phyloP scores from a whole-genome alignment of 1,140 invertebrate species.

The Gryllus bimaculatus region DNA sequence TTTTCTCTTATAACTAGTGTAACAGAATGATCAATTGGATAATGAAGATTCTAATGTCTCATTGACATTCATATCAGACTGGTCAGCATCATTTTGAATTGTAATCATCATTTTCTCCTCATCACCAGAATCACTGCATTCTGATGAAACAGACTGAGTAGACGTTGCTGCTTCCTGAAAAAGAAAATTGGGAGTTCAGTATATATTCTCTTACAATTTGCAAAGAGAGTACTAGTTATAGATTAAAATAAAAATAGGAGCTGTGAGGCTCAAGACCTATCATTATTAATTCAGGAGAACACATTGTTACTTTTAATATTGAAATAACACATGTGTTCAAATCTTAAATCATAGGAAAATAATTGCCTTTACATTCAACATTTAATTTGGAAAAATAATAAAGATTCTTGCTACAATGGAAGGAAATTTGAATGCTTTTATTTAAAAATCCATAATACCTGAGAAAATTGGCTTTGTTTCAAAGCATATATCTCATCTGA shows the following conservation, averaged over 20 bases:
- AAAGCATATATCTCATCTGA: slow-evolving; percentile 15
- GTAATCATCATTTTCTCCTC: slow-evolving; percentile 56
- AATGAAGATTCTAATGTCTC: slow-evolving; percentile 24
- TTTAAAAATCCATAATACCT: slow-evolving; percentile 6
- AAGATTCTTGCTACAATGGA: too few species aligned
- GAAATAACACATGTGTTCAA: too few species aligned
- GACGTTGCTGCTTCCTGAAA: slow-evolving; percentile 47
- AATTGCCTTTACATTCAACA: too few species aligned
- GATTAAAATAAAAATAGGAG: not conserved
- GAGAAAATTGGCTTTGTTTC: slow-evolving; percentile 19
- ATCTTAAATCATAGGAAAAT: too few species aligned
- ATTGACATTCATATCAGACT: slow-evolving; percentile 29
- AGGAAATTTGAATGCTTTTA: too few species aligned
- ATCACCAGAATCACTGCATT: slow-evolving; percentile 48
- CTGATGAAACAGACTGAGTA: slow-evolving; percentile 49
- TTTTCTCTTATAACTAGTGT: not conserved
- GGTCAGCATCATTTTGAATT: slow-evolving; percentile 31
- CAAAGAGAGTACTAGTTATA: not conserved
- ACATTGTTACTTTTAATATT: too few species aligned
- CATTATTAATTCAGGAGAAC: too few species aligned
- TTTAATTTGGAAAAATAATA: too few species aligned
- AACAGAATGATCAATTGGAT: slow-evolving; percentile 16
- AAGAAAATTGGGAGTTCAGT: slow-evolving; percentile 9
- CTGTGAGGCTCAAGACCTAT: not conserved
- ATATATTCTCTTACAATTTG: not conserved